A percentile compares a stretch with the other conserved stretches of the same genome.
Evolutionary conservation across 2,797 vertebrate genomes (phyloP).

Genomic region (Anas capensis): DNA sequence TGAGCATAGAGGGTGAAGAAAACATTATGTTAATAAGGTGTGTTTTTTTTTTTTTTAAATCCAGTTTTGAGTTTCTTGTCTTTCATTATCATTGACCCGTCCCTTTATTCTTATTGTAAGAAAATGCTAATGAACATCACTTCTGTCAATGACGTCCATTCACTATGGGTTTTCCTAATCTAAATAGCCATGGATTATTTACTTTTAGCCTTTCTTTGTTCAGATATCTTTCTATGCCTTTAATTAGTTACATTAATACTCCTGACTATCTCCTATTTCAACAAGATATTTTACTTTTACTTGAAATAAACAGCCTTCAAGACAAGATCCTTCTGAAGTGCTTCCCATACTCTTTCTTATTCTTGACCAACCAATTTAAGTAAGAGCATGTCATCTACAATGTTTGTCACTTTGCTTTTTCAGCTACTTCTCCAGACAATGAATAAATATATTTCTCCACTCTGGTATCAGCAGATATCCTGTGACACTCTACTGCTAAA

Average conservation of each 20-base stretch:
- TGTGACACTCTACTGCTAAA: neutral
- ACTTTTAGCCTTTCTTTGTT: neutral
- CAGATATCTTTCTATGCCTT: neutral
- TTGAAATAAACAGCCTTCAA: neutral
- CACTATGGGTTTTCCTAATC: neutral
- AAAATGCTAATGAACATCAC: neutral
- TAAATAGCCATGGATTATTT: neutral
- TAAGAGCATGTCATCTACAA: neutral
- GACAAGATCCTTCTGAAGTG: neutral
- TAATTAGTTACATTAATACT: neutral
- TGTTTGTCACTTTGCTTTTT: slow-evolving; percentile 38
- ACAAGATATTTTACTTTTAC: neutral
- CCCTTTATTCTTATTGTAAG: neutral
- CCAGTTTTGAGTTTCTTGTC: neutral
- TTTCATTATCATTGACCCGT: slow-evolving; percentile 21
- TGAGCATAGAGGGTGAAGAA: neutral
- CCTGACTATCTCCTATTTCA: neutral
- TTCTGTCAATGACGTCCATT: neutral
- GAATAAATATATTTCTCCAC: slow-evolving; percentile 28
- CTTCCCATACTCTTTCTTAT: neutral
- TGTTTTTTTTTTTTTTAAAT: neutral
- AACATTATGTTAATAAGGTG: slow-evolving; percentile 24
- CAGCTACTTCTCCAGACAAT: slow-evolving; percentile 18
- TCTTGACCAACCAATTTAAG: slow-evolving; percentile 25
- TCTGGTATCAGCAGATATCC: neutral